Conservation (phyloP, 1,140 invertebrate genomes). For the Musca domestica region DNA sequence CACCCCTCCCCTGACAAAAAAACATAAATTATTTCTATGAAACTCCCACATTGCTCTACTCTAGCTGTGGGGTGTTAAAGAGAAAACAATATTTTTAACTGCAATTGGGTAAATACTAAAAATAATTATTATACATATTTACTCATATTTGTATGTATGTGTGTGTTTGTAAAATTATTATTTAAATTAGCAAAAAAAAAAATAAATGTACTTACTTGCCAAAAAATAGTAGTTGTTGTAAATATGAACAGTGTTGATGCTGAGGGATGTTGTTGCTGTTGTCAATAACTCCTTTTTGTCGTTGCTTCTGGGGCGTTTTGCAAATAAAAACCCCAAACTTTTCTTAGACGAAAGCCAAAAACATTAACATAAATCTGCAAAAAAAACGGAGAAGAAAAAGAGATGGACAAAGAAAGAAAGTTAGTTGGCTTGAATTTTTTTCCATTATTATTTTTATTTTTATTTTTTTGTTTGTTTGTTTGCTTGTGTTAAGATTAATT, state of each 20-base stretch:
- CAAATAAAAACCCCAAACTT: not conserved
- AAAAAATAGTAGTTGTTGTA: conserved; percentile 3
- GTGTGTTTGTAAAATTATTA: not conserved
- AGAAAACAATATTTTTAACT: no score
- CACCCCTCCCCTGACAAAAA: no score
- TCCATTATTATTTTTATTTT: no score
- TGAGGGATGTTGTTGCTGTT: not conserved
- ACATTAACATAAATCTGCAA: conserved; percentile 16
- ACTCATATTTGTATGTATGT: no score
- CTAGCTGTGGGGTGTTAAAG: no score
- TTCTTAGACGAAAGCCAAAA: conserved; percentile 9
- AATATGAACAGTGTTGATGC: not conserved
- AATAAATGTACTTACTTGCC: conserved; percentile 5
- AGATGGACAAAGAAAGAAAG: not conserved
- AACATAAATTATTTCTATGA: no score
- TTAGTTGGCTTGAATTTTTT: not conserved
- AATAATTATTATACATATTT: no score
- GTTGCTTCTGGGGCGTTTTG: not conserved
- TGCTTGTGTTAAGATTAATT: not conserved
- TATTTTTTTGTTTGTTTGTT: no score
- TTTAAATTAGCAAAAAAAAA: not conserved
- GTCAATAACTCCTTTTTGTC: not conserved
- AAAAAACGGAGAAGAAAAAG: not conserved
- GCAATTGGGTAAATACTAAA: no score
- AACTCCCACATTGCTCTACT: no score